These are phyloP conservation scores for Calcarius lapponicus DNA, from an alignment of 2,797 vertebrate genomes.

Conservation along the genomic window DNA sequence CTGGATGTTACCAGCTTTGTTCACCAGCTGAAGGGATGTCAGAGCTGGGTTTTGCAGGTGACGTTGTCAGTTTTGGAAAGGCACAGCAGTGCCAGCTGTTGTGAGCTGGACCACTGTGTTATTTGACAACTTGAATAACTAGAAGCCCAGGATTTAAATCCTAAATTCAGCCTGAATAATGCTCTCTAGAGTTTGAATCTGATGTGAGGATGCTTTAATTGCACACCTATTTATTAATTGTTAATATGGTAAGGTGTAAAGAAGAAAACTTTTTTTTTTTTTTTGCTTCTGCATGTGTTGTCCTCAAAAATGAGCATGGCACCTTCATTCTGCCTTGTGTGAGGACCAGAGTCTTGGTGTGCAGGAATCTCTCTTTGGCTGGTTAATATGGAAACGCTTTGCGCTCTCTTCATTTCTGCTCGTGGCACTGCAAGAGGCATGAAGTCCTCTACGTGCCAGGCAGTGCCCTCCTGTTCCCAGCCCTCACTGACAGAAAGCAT, in stretches of 20 bases:
- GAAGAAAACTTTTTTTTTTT: neutral
- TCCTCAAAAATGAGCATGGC: neutral
- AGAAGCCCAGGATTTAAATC: neutral
- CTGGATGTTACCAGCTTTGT: neutral
- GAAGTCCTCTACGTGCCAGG: neutral
- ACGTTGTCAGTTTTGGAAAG: neutral
- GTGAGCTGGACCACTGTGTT: neutral
- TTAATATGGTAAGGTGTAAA: neutral
- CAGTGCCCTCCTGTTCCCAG: neutral
- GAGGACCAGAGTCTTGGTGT: neutral
- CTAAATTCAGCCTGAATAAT: neutral
- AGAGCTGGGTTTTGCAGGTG: neutral
- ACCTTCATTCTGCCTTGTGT: neutral
- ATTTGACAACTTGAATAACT: neutral
- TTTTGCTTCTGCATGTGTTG: neutral
- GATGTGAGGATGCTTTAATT: neutral
- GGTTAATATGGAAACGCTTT: neutral
- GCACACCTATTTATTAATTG: neutral
- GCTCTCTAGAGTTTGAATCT: neutral
- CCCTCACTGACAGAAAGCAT: neutral
- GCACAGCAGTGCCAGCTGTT: neutral
- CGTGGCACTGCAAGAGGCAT: rapidly evolving
- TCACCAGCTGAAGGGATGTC: neutral
- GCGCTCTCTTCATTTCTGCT: neutral
- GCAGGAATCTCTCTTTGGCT: neutral